Conservation (phyloP, 2,888 invertebrate genomes). For the Seladonia tumulorum region DNA sequence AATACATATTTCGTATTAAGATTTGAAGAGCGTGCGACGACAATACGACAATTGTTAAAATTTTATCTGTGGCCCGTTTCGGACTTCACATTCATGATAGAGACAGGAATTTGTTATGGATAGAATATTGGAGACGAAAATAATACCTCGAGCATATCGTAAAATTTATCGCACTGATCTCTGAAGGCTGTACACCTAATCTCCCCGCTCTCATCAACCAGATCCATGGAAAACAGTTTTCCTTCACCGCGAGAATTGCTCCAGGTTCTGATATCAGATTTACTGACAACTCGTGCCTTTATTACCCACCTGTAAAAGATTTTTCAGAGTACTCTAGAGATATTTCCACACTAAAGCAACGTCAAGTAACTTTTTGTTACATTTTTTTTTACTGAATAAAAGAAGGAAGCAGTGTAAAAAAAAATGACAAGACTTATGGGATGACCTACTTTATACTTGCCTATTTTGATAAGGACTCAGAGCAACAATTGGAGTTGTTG, state of each 20-base stretch:
- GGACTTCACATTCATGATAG: too few species aligned
- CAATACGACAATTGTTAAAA: too few species aligned
- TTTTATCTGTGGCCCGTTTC: too few species aligned
- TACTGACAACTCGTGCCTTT: conserved; percentile 94
- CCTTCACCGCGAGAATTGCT: conserved; percentile 97
- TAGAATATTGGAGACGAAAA: neutral
- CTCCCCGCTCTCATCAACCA: conserved; percentile 97
- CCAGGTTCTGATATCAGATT: conserved; percentile 93
- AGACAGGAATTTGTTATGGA: too few species aligned
- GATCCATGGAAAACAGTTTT: conserved; percentile 95
- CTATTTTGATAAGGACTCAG: conserved; percentile 91
- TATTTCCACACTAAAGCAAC: too few species aligned
- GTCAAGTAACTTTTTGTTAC: too few species aligned
- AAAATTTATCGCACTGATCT: conserved; percentile 94
- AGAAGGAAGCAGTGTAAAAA: too few species aligned
- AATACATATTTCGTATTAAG: conserved; percentile 16
- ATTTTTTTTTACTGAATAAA: too few species aligned
- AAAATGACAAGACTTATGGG: neutral
- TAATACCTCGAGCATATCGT: conserved; percentile 92
- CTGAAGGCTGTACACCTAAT: conserved; percentile 96
- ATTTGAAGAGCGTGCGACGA: neutral
- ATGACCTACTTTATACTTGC: conserved; percentile 15
- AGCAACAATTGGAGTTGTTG: conserved; percentile 89
- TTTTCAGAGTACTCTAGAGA: neutral
- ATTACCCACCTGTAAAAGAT: conserved; percentile 92